Conservation (phyloP, 2,888 invertebrate species). For the Eristalis arbustorum region DNA sequence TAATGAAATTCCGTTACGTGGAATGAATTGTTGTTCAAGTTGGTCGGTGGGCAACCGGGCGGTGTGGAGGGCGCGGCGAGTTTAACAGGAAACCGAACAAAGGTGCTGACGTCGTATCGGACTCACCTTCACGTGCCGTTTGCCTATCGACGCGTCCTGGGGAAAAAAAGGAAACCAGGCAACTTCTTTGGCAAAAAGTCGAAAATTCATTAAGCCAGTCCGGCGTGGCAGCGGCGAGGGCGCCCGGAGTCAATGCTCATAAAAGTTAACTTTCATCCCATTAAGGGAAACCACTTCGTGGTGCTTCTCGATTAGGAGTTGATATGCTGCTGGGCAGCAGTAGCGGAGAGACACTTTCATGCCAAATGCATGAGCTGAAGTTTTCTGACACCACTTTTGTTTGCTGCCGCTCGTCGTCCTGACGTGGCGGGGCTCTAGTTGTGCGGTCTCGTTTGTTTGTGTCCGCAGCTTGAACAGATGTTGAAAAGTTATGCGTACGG, state of each 20-base stretch:
- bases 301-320: slow-evolving; percentile 17
- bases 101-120: slow-evolving; percentile 5
- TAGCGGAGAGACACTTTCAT: not conserved
- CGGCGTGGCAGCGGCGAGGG: not conserved
- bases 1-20: slow-evolving; percentile 69
- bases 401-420: not conserved
- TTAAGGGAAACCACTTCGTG: slow-evolving; percentile 30
- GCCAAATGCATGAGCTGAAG: slow-evolving; percentile 9
- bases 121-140: not conserved
- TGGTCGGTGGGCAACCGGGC: slow-evolving; percentile 17
- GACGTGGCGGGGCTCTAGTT: not conserved
- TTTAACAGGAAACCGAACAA: slow-evolving; percentile 1
- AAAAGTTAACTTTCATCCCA: slow-evolving; percentile 37
- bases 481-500: not conserved
- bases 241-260: slow-evolving; percentile 24
- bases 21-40: slow-evolving; percentile 64
- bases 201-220: slow-evolving; percentile 40
- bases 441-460: not conserved
- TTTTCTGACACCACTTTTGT: slow-evolving; percentile 5
- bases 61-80: not conserved
- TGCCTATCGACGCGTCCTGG: not conserved
- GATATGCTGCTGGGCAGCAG: not conserved
- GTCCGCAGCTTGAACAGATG: not conserved
- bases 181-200: slow-evolving; percentile 11
- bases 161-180: not conserved